phyloP scores from a whole-genome alignment of 1,140 invertebrate species.

The Paraescarpia echinospica region DNA sequence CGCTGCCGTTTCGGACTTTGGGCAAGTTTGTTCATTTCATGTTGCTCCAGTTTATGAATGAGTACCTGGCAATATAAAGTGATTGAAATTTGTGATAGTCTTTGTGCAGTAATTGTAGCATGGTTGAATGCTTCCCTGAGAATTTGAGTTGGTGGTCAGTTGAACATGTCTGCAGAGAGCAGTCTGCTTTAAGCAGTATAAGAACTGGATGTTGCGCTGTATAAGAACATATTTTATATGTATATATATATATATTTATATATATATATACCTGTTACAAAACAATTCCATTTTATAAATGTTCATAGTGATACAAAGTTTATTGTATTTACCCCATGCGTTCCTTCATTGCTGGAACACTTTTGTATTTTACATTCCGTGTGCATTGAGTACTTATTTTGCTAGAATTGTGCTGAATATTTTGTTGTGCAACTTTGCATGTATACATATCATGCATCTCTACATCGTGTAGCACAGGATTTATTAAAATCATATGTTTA shows the following conservation, averaged over 20 bases:
- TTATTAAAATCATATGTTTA: slow-evolving; percentile 1
- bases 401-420: neutral
- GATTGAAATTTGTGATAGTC: neutral
- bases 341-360: neutral
- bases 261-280: neutral
- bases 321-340: neutral
- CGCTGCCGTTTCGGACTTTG: neutral
- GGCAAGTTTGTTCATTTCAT: neutral
- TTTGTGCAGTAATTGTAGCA: neutral
- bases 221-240: neutral
- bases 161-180: neutral
- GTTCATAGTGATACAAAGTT: neutral
- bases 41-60: slow-evolving; percentile 8
- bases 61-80: neutral
- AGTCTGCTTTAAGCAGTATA: neutral
- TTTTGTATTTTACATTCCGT: neutral
- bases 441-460: neutral
- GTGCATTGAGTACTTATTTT: neutral
- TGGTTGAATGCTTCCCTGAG: no score
- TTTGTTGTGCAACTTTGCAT: neutral
- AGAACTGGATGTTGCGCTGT: neutral
- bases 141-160: no score
- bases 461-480: neutral
- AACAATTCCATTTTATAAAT: neutral
- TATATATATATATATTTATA: no score